Conservation (phyloP, 2,113 vertebrate genomes). For the Bostrychus sinensis region DNA sequence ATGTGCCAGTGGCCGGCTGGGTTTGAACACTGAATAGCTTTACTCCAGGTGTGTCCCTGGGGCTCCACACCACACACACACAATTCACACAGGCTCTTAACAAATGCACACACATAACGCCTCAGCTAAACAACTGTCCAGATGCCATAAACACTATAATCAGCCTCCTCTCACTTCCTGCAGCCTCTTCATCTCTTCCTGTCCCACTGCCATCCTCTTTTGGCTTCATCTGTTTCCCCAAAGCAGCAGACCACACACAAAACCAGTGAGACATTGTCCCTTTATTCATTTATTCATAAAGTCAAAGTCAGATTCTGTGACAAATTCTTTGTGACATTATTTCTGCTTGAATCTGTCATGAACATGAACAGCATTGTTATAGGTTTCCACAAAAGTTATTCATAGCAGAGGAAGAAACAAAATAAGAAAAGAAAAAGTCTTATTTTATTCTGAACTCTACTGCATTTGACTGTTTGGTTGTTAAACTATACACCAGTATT, state of each 20-base stretch:
- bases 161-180: slow-evolving; percentile 39
- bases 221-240: slow-evolving; percentile 31
- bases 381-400: background rate
- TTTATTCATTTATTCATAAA: background rate
- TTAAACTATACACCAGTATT: no score
- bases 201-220: slow-evolving; percentile 35
- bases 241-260: slow-evolving; percentile 49
- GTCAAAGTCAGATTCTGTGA: background rate
- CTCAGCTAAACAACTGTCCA: slow-evolving; percentile 63
- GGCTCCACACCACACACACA: slow-evolving; percentile 31
- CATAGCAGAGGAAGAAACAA: background rate
- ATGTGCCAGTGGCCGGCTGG: slow-evolving; percentile 49
- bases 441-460: no score
- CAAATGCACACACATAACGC: slow-evolving; percentile 8
- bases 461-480: no score
- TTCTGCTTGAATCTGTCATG: background rate
- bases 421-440: no score
- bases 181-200: slow-evolving; percentile 47
- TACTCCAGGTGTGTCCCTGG: slow-evolving; percentile 70
- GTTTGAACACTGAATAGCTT: slow-evolving; percentile 45
- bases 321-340: slow-evolving; percentile 4
- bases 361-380: background rate
- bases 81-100: background rate
- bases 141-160: slow-evolving; percentile 67
- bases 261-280: slow-evolving; percentile 19